Evolutionary conservation across 2,113 vertebrate species (phyloP).

Genomic region (Dolichotis patagonum): DNA sequence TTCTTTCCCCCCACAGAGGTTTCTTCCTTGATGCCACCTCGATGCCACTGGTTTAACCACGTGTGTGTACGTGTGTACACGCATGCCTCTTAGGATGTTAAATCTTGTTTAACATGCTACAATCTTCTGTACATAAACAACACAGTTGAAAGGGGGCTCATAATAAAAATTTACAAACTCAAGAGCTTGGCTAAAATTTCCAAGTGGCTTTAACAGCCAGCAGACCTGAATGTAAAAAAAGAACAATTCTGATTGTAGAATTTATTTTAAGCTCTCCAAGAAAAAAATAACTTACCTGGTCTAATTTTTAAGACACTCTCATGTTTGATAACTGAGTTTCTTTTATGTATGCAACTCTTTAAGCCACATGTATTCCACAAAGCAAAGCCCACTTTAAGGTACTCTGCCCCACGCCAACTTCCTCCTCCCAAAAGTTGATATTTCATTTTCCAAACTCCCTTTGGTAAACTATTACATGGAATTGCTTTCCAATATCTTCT

Average conservation of each 20-base stretch:
- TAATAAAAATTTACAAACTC: slow-evolving; percentile 37
- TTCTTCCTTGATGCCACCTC: not conserved
- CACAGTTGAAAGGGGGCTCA: not conserved
- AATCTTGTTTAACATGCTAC: not conserved
- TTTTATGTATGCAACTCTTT: not conserved
- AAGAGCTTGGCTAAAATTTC: slow-evolving; percentile 51
- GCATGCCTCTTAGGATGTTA: not conserved
- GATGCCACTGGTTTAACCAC: not conserved
- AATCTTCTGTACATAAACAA: slow-evolving; percentile 21
- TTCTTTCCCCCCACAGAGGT: not conserved
- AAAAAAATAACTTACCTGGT: not conserved
- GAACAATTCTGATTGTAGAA: not conserved
- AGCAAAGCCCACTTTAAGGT: slow-evolving; percentile 29
- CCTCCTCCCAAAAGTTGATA: not conserved
- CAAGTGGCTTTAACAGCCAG: slow-evolving; percentile 38
- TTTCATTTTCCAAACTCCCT: slow-evolving; percentile 46
- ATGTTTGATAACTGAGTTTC: not conserved
- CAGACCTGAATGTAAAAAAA: slow-evolving; percentile 1
- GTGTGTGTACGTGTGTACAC: too few species aligned
- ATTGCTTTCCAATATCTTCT: slow-evolving; percentile 27
- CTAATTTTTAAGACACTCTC: slow-evolving; percentile 20
- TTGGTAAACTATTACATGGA: slow-evolving; percentile 37
- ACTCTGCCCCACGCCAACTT: not conserved
- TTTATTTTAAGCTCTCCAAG: not conserved
- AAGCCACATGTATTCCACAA: slow-evolving; percentile 14